Conservation (phyloP, 2,113 vertebrate genomes). For the Chionodraco myersi region DNA sequence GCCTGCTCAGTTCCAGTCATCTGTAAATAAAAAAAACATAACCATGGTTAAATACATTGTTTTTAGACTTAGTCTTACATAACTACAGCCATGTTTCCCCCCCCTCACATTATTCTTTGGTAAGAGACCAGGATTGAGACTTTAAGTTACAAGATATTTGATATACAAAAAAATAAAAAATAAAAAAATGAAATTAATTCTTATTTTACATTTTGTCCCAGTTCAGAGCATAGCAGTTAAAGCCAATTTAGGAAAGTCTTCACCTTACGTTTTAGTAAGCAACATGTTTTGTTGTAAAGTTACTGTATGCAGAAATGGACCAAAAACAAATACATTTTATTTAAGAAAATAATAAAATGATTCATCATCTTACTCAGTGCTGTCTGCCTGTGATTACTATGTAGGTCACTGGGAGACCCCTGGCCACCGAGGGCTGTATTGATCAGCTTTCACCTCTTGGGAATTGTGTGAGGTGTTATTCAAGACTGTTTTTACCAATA, state of each 20-base stretch:
- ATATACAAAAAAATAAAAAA: too few relatives aligned
- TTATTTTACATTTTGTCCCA: not conserved
- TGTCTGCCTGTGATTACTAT: not conserved
- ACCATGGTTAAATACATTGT: not conserved
- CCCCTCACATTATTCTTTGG: not conserved
- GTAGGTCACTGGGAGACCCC: slow-evolving; percentile 19
- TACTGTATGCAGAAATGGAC: not conserved
- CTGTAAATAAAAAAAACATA: not conserved
- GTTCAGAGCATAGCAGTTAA: not conserved
- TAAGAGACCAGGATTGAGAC: not conserved
- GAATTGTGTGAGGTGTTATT: slow-evolving; percentile 31
- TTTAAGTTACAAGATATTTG: too few relatives aligned
- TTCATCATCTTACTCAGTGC: not conserved
- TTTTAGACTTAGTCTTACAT: not conserved
- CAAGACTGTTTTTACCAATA: slow-evolving; percentile 16
- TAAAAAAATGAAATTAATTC: too few relatives aligned
- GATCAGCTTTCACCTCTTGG: not conserved
- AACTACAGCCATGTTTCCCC: not conserved
- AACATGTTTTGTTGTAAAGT: not conserved
- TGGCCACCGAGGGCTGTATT: not conserved
- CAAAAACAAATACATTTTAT: not conserved
- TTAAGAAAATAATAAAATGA: not conserved
- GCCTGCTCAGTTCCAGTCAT: too few relatives aligned
- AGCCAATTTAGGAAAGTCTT: not conserved
- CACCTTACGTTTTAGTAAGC: not conserved